Conservation (phyloP, 2,113 vertebrate species). For the Semicossyphus pulcher region DNA sequence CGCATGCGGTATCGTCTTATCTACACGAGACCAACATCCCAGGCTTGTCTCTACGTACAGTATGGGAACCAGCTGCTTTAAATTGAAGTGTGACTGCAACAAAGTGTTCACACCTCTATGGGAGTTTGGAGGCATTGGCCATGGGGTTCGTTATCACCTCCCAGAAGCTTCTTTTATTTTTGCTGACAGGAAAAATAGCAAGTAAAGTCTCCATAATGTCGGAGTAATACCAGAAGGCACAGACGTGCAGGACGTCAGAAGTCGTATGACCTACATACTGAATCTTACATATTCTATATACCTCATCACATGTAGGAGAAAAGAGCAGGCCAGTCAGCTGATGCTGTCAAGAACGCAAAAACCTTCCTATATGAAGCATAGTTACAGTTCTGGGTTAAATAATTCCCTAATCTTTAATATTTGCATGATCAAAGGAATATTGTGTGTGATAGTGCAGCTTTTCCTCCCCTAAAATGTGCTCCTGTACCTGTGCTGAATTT, state of each 20-base stretch:
- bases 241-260: not conserved
- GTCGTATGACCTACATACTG: not conserved
- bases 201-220: not conserved
- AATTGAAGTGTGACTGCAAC: not conserved
- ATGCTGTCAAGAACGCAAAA: not conserved
- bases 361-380: too few species aligned
- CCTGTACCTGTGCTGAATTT: too few species aligned
- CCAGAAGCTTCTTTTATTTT: not conserved
- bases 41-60: conserved; percentile 2
- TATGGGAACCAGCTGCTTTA: not conserved
- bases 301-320: too few species aligned
- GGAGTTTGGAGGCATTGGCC: not conserved
- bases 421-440: too few species aligned
- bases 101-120: not conserved
- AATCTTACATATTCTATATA: too few species aligned
- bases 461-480: too few species aligned
- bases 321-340: not conserved
- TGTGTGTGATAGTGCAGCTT: too few species aligned
- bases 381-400: too few species aligned
- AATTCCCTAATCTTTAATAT: too few species aligned
- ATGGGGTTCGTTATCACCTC: not conserved
- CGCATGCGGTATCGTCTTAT: not conserved
- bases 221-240: conserved; percentile 1
- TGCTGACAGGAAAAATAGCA: not conserved
- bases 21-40: not conserved